Conservation (phyloP, 23 tunicate species). For the Halocynthia roretzi region DNA sequence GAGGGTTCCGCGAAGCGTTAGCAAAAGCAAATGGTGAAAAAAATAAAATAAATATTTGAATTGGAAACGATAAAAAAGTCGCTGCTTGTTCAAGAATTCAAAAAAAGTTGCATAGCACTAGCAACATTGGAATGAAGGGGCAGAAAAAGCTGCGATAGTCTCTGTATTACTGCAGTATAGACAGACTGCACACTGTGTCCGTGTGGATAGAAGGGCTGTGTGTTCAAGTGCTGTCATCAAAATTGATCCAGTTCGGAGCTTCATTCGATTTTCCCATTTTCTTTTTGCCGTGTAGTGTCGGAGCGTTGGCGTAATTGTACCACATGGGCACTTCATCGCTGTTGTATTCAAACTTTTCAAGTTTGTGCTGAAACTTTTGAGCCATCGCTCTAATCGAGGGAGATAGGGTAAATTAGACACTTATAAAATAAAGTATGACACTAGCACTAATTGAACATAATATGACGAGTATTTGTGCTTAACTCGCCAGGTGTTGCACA, state of each 20-base stretch:
- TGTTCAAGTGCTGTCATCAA: constrained; percentile 19
- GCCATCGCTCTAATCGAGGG: constrained; percentile 25
- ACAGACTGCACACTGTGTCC: too few species aligned
- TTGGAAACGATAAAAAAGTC: not conserved
- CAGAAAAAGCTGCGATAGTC: too few species aligned
- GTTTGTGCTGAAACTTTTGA: constrained; percentile 11
- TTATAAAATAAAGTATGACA: too few species aligned
- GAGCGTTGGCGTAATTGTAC: constrained; percentile 69
- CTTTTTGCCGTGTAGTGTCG: constrained; percentile 16
- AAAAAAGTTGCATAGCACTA: too few species aligned
- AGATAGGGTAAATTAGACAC: not conserved
- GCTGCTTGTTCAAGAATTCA: not conserved
- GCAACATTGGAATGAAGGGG: too few species aligned
- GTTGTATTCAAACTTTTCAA: constrained; percentile 65
- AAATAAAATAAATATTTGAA: not conserved
- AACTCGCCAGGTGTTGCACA: too few species aligned
- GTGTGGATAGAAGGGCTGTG: too few species aligned
- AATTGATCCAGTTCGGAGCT: constrained; percentile 42
- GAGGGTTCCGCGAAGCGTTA: constrained; percentile 39
- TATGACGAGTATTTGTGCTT: too few species aligned
- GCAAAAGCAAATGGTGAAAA: not conserved
- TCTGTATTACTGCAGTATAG: too few species aligned
- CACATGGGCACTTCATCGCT: constrained; percentile 74
- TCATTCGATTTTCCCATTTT: not conserved
- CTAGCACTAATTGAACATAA: too few species aligned